Conservation (phyloP, 2,888 invertebrate genomes). For the Rhogogaster chlorosoma region DNA sequence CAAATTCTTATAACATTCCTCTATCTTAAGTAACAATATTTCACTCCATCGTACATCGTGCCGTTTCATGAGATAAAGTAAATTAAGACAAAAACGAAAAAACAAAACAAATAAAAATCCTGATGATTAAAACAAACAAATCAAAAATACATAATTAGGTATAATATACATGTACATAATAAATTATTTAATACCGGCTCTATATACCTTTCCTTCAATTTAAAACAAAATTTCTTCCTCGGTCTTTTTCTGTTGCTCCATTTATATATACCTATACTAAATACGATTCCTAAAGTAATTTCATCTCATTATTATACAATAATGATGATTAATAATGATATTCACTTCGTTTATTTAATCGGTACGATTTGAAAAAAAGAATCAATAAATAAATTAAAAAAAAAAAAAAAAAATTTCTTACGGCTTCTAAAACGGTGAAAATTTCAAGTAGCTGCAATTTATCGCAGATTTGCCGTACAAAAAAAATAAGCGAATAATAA, state of each 20-base stretch:
- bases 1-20: background rate
- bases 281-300: background rate
- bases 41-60: background rate
- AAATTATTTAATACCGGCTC: background rate
- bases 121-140: background rate
- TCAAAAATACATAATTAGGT: constrained; percentile 6
- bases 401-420: no score
- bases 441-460: background rate
- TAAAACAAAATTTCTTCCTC: background rate
- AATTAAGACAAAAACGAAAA: background rate
- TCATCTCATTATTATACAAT: background rate
- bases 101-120: background rate
- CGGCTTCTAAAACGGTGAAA: background rate
- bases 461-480: background rate
- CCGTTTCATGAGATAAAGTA: background rate
- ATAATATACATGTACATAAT: background rate
- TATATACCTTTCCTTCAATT: background rate
- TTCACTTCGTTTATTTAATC: background rate
- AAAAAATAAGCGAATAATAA: background rate
- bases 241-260: background rate
- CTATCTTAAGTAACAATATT: background rate
- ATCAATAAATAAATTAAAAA: no score
- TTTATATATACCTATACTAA: background rate
- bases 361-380: background rate
- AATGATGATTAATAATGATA: background rate